These are phyloP conservation scores for Exocentrus adspersus DNA, from an alignment of 2,888 invertebrate species.

Conservation along the genomic window DNA sequence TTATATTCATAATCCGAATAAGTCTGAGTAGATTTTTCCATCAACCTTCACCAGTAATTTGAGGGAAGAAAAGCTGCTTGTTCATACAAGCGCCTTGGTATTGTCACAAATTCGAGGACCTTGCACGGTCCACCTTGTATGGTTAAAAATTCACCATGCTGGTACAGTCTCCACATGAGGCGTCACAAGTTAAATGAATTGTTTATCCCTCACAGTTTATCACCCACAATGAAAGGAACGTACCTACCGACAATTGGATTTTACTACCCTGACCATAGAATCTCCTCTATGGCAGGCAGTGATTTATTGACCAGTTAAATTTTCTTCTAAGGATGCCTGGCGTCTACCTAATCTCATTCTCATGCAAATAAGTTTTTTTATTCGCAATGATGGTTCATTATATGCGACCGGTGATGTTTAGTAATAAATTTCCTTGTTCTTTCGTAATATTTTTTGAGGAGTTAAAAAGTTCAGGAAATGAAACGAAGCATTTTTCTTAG, in stretches of 20 bases:
- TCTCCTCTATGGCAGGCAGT: conserved; percentile 31
- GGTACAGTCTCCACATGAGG: conserved; percentile 21
- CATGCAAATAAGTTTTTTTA: conserved; percentile 15
- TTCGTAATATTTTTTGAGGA: no score
- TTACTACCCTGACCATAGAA: conserved; percentile 45
- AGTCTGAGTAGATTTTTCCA: no score
- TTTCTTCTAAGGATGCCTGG: not conserved
- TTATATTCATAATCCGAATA: no score
- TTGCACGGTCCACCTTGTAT: conserved; percentile 7
- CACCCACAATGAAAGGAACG: conserved; percentile 29
- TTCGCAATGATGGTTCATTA: not conserved
- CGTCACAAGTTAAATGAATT: conserved; percentile 18
- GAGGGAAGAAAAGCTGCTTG: not conserved
- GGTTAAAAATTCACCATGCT: conserved; percentile 12
- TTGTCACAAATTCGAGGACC: no score
- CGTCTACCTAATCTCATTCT: conserved; percentile 1
- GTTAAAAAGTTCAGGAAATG: no score
- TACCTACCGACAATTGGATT: conserved; percentile 35
- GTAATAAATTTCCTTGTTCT: no score
- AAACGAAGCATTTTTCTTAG: no score
- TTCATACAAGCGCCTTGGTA: no score
- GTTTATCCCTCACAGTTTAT: conserved; percentile 25
- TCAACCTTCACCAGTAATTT: no score
- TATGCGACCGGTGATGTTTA: not conserved
- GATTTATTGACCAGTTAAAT: conserved; percentile 32